Conservation (phyloP, 2,113 vertebrate genomes). For the Chrysemys picta region DNA sequence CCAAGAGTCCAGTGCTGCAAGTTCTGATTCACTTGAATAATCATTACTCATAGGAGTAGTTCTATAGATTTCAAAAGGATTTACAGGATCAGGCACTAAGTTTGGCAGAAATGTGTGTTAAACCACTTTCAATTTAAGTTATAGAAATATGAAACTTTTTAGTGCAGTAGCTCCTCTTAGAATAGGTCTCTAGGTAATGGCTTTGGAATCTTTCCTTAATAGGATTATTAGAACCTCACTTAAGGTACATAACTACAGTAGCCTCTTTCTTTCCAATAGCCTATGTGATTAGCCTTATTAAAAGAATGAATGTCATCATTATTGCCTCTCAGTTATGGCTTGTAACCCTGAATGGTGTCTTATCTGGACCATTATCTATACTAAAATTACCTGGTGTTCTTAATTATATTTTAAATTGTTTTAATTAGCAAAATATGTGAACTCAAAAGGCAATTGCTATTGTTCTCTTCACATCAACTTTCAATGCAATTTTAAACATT, state of each 20-base stretch:
- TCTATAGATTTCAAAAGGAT: neutral
- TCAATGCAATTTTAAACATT: neutral
- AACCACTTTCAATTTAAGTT: fast-evolving
- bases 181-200: neutral
- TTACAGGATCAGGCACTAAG: neutral
- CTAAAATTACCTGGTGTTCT: neutral
- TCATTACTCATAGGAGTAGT: neutral
- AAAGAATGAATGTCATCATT: neutral
- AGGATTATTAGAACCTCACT: neutral
- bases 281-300: neutral
- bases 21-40: neutral
- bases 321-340: neutral
- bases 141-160: neutral
- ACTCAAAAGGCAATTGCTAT: neutral
- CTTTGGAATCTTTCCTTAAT: neutral
- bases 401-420: neutral
- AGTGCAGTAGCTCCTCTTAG: neutral
- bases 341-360: neutral
- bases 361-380: neutral
- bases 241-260: neutral
- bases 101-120: neutral
- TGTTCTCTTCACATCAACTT: neutral
- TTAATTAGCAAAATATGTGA: neutral
- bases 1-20: neutral
- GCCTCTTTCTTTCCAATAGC: neutral